phyloP scores from a whole-genome alignment of 2,797 vertebrate species.

The Spizella passerina region DNA sequence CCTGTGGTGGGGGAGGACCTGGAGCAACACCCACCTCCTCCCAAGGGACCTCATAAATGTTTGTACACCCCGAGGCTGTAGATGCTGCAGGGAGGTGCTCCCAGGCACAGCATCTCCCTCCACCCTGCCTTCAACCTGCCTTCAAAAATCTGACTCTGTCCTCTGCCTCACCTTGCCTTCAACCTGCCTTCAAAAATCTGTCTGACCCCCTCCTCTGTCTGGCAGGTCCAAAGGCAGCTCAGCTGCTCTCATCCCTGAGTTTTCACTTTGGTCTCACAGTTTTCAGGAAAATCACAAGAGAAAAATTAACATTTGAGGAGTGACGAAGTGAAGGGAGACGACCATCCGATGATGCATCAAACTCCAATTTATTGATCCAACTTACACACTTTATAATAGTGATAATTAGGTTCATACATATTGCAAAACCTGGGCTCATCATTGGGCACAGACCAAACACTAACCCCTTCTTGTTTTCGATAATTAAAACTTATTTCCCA shows the following conservation, averaged over 20 bases:
- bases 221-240: background rate
- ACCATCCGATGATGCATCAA: too few species aligned
- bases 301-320: background rate
- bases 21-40: background rate
- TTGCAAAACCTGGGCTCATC: too few species aligned
- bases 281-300: background rate
- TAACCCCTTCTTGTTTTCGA: too few species aligned
- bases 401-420: too few species aligned
- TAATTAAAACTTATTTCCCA: too few species aligned
- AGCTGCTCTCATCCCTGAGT: background rate
- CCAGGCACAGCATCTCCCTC: background rate
- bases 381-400: too few species aligned
- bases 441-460: too few species aligned
- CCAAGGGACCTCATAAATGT: background rate
- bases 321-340: too few species aligned
- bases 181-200: background rate
- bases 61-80: rapidly evolving
- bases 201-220: rapidly evolving
- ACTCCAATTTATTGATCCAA: too few species aligned
- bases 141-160: rapidly evolving
- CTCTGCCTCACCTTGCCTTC: background rate
- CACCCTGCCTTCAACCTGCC: background rate
- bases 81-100: background rate
- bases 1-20: background rate
- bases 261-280: background rate